Base-by-base conservation (phyloP, 1,140 invertebrate species). In the Diuraphis noxia region DNA sequence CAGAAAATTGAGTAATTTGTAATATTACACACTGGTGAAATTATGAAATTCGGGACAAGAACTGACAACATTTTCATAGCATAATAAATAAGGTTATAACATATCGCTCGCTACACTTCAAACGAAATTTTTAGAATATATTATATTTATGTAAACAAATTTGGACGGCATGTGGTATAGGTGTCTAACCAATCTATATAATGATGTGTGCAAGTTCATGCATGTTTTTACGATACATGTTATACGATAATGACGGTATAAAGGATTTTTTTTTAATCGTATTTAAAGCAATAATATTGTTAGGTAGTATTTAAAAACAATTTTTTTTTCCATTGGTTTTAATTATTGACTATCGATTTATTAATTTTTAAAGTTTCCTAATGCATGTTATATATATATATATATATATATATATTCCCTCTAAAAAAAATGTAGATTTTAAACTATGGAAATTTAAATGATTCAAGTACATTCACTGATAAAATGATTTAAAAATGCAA, bases 401-500 rank as follows among this genome's bases (percentile, higher is more conserved):
- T 17, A 17, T 46, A 52, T 52, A 52, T 52, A 52, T 23, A 23
- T 1, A 8, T 56, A 56, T 25, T 25, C 9, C 7, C 30, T 63
- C 30, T n/a, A n/a, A 17, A 72, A 72, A 49, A 72, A 72, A n/a
- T 13, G 56, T 72, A n/a, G 30, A 72, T 72, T 72, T 17, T 72
- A 72, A 72, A 72, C 17, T n/a, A 72, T n/a, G 56, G 56, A 72
- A 72, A n/a, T 72, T 72, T n/a, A 72, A 63, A 72, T 72, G 56
- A n/a, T 72, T 72, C 56, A 72, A 72, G 34, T n/a, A 72, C 56
- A n/a, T n/a, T 72, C 56, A 72, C 56, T 34, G 56, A 72, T 72
- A 72, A 72, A 72, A 72, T 72, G 56, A 72, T n/a, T 72, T 72
- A 72, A 72, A 72, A 72, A 72, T 72, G 30, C 56, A 72, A 72